Conservation (phyloP, 2,888 invertebrate genomes). For the Pseudococcus jackbeardsleyi region DNA sequence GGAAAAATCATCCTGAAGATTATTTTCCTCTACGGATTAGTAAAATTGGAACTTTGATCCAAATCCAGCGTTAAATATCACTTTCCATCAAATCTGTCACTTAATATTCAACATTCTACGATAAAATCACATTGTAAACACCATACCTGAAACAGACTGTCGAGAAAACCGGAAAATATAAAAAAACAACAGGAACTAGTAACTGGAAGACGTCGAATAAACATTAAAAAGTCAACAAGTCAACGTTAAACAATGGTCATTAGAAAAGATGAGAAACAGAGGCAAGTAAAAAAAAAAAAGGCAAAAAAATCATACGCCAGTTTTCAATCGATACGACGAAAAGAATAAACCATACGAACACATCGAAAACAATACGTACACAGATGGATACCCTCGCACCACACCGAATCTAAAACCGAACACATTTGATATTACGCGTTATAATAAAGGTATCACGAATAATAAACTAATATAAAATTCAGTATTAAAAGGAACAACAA, state of each 20-base stretch:
- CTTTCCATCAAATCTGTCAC: no score
- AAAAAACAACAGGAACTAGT: constrained; percentile 20
- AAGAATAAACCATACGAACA: constrained; percentile 20
- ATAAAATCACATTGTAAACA: background rate
- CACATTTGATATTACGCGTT: constrained; percentile 35
- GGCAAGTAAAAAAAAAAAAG: background rate
- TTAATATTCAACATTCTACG: background rate
- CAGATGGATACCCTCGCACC: background rate
- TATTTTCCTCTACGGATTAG: background rate
- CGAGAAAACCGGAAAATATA: background rate
- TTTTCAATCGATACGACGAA: constrained; percentile 14
- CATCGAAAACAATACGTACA: constrained; percentile 24
- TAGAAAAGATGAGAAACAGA: background rate
- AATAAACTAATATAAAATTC: constrained; percentile 40
- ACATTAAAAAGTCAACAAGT: constrained; percentile 46
- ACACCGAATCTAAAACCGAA: constrained; percentile 2
- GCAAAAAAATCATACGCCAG: constrained; percentile 4
- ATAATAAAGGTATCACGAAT: constrained; percentile 38
- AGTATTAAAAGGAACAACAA: constrained; percentile 21
- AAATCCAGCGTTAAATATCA: no score
- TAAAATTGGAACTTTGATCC: no score
- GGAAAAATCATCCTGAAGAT: background rate
- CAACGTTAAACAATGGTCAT: constrained; percentile 35
- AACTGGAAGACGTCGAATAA: constrained; percentile 27
- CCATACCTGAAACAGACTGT: background rate